Evolutionary conservation across 2,113 vertebrate species (phyloP).

Genomic region (Perca flavescens): DNA sequence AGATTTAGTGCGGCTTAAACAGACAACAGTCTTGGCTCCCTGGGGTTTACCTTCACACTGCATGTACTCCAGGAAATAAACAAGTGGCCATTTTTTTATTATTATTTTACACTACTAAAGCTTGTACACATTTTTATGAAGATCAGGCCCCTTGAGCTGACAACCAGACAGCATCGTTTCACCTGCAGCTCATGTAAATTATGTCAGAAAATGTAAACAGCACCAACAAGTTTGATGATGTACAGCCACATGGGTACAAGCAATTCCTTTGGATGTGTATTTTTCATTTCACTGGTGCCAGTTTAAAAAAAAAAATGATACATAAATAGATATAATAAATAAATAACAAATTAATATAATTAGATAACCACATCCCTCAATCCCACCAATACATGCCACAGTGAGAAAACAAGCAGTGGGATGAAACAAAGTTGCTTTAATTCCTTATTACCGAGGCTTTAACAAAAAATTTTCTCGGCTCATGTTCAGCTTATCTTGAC

Average conservation of each 20-base stretch:
- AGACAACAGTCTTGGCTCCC: conserved; percentile 1
- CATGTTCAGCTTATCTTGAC: background rate
- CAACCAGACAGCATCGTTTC: conserved; percentile 39
- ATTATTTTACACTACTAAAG: conserved; percentile 1
- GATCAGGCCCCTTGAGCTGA: conserved; percentile 25
- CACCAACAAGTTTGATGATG: conserved; percentile 24
- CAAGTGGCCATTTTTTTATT: background rate
- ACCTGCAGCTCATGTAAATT: conserved; percentile 34
- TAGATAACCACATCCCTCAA: background rate
- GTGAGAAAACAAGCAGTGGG: background rate
- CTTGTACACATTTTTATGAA: conserved; percentile 30
- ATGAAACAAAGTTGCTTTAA: background rate
- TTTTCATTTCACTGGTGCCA: background rate
- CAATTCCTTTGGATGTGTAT: background rate
- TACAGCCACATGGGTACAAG: background rate
- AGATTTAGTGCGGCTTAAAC: conserved; percentile 11
- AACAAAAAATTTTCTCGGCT: background rate
- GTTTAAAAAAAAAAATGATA: background rate
- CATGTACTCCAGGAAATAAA: conserved; percentile 32
- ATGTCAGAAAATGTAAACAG: conserved; percentile 32
- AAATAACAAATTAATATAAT: background rate
- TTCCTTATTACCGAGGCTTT: background rate
- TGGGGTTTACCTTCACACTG: conserved; percentile 11
- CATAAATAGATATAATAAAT: background rate
- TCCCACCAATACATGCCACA: background rate